phyloP scores from a whole-genome alignment of 92 coral and sea anemone species.

The Blastomussa wellsi region DNA sequence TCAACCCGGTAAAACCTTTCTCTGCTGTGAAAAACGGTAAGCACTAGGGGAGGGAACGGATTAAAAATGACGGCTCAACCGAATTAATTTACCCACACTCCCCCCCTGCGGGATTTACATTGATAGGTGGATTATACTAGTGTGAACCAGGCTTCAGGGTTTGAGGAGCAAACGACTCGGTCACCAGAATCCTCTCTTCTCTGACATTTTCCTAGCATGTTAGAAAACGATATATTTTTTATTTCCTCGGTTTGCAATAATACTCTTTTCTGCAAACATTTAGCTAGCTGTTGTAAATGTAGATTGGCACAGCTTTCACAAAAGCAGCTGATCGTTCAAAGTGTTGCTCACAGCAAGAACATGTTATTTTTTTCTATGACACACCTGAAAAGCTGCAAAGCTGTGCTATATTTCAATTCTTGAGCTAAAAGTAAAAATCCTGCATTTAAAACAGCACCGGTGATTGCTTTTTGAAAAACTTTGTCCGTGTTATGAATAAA shows the following conservation, averaged over 20 bases:
- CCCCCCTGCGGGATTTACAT: no score
- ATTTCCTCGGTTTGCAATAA: not conserved
- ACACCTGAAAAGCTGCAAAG: constrained; percentile 17
- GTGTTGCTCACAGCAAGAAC: not conserved
- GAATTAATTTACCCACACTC: no score
- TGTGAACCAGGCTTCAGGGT: no score
- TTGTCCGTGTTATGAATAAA: not conserved
- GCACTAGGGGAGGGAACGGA: no score
- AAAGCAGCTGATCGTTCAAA: not conserved
- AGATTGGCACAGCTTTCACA: not conserved
- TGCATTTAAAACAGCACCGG: not conserved
- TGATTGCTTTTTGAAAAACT: not conserved
- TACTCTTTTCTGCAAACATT: not conserved
- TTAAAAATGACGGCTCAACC: no score
- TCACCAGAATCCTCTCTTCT: not conserved
- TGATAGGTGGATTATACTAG: no score
- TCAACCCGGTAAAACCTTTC: no score
- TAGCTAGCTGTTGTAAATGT: not conserved
- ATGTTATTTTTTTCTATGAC: not conserved
- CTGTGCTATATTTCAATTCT: not conserved
- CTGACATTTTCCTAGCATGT: not conserved
- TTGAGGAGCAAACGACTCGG: not conserved
- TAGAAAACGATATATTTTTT: not conserved
- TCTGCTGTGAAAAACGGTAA: no score
- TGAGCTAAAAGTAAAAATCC: not conserved